phyloP scores from a whole-genome alignment of 2,888 invertebrate species.

The Antitype chi region DNA sequence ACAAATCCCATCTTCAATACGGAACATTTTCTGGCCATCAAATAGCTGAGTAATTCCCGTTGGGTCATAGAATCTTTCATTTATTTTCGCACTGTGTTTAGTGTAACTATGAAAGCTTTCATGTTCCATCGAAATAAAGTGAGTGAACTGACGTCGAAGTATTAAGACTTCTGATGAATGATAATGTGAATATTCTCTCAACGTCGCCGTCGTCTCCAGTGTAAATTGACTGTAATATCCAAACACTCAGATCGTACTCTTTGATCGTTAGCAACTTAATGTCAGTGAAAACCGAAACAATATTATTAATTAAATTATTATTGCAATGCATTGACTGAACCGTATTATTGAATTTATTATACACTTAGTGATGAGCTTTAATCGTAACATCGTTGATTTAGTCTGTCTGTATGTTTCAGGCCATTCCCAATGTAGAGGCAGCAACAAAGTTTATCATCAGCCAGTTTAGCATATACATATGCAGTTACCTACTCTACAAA shows the following conservation, averaged over 20 bases:
- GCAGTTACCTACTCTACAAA: neutral
- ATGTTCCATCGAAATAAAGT: conserved; percentile 15
- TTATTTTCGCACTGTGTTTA: conserved; percentile 17
- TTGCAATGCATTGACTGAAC: conserved; percentile 19
- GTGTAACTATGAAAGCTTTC: conserved; percentile 21
- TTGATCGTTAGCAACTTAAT: conserved; percentile 44
- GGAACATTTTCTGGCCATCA: conserved; percentile 33
- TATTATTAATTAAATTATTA: conserved; percentile 29
- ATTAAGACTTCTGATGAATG: conserved; percentile 8
- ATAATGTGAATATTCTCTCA: conserved; percentile 11
- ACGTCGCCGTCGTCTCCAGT: neutral
- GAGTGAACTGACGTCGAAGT: conserved; percentile 14
- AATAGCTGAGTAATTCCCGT: conserved; percentile 35
- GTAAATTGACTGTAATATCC: conserved; percentile 10
- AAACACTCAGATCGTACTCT: conserved; percentile 20
- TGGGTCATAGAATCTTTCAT: conserved; percentile 27
- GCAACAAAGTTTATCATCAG: conserved; percentile 7
- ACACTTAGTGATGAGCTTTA: conserved; percentile 52
- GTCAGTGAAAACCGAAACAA: conserved; percentile 31
- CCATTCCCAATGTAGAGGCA: conserved; percentile 19
- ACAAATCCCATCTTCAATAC: conserved; percentile 24
- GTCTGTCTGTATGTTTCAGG: conserved; percentile 19
- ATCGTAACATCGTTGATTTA: conserved; percentile 41
- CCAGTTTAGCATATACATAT: neutral
- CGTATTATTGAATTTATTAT: conserved; percentile 48